Base-by-base conservation (phyloP, 2,797 vertebrate species). In the Macrochelys suwanniensis region DNA sequence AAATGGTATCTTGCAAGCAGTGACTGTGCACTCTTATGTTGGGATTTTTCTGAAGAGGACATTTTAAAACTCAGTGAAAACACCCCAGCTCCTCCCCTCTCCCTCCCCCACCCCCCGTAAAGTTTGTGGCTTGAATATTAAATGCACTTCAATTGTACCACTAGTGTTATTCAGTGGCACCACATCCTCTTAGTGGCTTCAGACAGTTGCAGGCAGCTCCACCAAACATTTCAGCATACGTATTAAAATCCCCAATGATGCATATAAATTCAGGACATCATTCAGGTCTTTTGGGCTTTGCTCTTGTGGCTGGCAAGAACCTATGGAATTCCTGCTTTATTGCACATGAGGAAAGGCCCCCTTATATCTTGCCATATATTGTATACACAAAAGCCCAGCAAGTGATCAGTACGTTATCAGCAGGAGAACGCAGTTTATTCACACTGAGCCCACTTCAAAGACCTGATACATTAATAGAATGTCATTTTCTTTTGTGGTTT, bases 51-150 rank as follows among this genome's bases (percentile, higher is more conserved):
- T 42, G n/a, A 42, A 6, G 37, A 42, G 37, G 37, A 37, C n/a
- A 71, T 42, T 71, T 71, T 42, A 71, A 71, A 71, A 42, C 19
- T 37, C 65, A 68, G 5, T 37, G n/a, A 68, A 68, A 68, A 68
- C 33, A 65, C 33, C 37, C 21, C n/a, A 23, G 37, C 17, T 23
- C 65, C n/a, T 21, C 17, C 33, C 17, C n/a, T 25, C 31, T 61
- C 59, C 23, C 13, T 10, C 0, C 1, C 9, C 0, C 0, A 3
- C 1, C 25, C 26, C 0, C 0, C 28, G 2, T 17, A 76, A 57
- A 59, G 47, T 37, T 71, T 25, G 61, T 0, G 0, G 6, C 50
- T 54, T 0, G 0, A 82, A 3, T 56, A 1, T 12, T 26, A 45
- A 76, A 61, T 21, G 6, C 0, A 0, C 3, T 77, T 53, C 25